Evolutionary conservation across 2,888 invertebrate species (phyloP).

Genomic region (Phalera bucephala): DNA sequence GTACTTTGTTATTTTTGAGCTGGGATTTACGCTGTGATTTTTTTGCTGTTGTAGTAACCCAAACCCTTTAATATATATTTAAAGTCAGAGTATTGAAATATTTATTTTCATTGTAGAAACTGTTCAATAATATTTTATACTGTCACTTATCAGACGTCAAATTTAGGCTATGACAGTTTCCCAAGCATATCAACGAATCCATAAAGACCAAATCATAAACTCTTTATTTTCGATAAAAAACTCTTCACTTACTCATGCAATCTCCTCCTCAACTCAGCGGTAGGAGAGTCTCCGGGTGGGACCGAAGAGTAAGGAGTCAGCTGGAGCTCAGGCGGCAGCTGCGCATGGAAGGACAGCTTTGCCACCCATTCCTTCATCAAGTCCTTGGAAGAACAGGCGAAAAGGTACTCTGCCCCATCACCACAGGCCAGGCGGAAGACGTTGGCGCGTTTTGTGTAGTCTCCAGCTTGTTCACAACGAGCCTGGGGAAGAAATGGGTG

Average conservation of each 20-base stretch:
- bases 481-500: conserved; percentile 79
- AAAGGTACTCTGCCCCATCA: conserved; percentile 97
- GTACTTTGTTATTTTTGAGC: neutral
- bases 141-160: neutral
- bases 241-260: conserved; percentile 55
- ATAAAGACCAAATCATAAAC: no score
- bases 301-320: conserved; percentile 90
- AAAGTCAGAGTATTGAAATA: no score
- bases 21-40: neutral
- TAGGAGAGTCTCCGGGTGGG: conserved; percentile 75
- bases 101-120: neutral
- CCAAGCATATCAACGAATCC: neutral
- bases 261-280: conserved; percentile 58
- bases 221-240: no score
- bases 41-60: neutral
- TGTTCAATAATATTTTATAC: neutral
- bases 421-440: conserved; percentile 94
- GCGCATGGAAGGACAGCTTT: conserved; percentile 96
- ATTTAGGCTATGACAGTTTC: neutral
- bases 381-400: conserved; percentile 88
- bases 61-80: no score
- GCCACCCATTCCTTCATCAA: conserved; percentile 95
- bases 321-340: conserved; percentile 94
- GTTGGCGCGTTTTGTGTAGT: conserved; percentile 97
- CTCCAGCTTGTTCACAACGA: conserved; percentile 92